phyloP scores from a whole-genome alignment of 2,888 invertebrate genomes.

The Lomographa bimaculata region DNA sequence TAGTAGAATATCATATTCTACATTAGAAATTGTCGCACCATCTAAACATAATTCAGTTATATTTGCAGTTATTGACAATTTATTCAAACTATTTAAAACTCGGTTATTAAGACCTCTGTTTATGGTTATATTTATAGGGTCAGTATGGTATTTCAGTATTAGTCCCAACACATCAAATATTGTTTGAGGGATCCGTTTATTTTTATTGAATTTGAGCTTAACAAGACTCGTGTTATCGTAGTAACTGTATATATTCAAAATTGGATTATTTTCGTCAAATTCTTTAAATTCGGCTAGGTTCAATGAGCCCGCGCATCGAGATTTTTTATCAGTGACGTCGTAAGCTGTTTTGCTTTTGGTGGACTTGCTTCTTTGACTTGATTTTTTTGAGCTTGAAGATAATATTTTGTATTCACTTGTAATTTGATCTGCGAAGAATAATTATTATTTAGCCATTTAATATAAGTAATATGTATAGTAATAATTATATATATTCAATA shows the following conservation, averaged over 20 bases:
- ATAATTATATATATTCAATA: too few relatives aligned
- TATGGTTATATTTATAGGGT: conserved; percentile 43
- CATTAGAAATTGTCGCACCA: background rate
- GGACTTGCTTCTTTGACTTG: too few relatives aligned
- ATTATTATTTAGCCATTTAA: too few relatives aligned
- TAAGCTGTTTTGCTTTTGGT: too few relatives aligned
- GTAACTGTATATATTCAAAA: conserved; percentile 39
- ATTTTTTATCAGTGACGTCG: too few relatives aligned
- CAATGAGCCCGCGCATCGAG: too few relatives aligned
- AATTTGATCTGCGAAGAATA: too few relatives aligned
- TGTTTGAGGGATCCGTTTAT: conserved; percentile 41
- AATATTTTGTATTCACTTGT: too few relatives aligned
- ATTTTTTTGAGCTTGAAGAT: too few relatives aligned
- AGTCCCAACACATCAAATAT: conserved; percentile 50
- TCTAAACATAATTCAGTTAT: conserved; percentile 18
- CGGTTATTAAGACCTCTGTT: conserved; percentile 39
- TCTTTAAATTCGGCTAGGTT: too few relatives aligned
- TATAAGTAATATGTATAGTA: too few relatives aligned
- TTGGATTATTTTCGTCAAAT: too few relatives aligned
- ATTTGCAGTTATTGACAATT: background rate
- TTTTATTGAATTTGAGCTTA: conserved; percentile 48
- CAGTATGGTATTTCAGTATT: conserved; percentile 43
- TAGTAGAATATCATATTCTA: conserved; percentile 8
- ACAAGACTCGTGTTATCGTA: conserved; percentile 45
- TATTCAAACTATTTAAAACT: conserved; percentile 5